Conservation (phyloP, 2,888 invertebrate species). For the Osmoderma eremita region DNA sequence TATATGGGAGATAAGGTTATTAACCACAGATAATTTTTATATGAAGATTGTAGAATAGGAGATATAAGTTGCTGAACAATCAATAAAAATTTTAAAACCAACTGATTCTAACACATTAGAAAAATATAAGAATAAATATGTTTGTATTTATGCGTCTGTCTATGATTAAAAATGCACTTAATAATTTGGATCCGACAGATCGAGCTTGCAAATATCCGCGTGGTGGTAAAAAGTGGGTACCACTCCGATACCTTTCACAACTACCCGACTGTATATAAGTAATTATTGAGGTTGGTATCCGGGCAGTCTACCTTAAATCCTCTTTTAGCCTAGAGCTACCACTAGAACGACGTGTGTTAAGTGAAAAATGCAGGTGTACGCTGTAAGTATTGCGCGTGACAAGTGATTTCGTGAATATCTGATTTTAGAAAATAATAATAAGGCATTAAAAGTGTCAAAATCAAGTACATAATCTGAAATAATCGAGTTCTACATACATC, state of each 20-base stretch:
- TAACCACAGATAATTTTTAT: too few relatives aligned
- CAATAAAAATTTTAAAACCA: too few relatives aligned
- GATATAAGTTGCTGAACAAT: too few relatives aligned
- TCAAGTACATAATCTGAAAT: too few relatives aligned
- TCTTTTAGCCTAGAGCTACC: constrained; percentile 30
- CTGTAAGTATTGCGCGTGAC: constrained; percentile 53
- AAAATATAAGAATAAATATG: too few relatives aligned
- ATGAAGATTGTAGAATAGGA: too few relatives aligned
- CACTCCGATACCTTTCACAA: constrained; percentile 54
- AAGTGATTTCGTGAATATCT: constrained; percentile 11
- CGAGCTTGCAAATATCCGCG: neutral
- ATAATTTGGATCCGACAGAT: too few relatives aligned
- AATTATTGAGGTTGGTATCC: constrained; percentile 43
- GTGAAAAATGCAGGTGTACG: constrained; percentile 53
- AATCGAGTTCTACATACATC: too few relatives aligned
- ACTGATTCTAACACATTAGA: too few relatives aligned
- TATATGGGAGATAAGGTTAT: too few relatives aligned
- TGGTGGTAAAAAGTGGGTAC: constrained; percentile 44
- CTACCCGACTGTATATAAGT: constrained; percentile 52
- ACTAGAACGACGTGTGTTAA: neutral
- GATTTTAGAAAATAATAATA: neutral
- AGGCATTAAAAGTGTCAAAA: neutral
- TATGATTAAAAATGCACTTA: too few relatives aligned
- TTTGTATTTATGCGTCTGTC: too few relatives aligned
- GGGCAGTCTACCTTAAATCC: constrained; percentile 51